Percentiles rank a stretch among this genome's conserved stretches.
phyloP scores from a whole-genome alignment of 2,113 vertebrate species.

The Equus quagga region DNA sequence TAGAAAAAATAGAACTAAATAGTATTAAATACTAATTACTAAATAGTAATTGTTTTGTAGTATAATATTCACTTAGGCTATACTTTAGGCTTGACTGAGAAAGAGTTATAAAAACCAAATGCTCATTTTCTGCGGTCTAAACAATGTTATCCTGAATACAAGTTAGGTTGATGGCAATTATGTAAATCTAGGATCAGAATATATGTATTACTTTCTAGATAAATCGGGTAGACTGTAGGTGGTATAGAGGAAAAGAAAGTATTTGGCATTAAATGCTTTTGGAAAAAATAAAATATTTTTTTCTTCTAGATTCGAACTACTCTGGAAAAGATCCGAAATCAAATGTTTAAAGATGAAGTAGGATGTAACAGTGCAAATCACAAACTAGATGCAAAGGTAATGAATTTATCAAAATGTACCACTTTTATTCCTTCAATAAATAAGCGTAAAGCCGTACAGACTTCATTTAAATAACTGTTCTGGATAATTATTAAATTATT shows the following conservation, averaged over 20 bases:
- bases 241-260: not conserved
- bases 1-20: slow-evolving; percentile 41
- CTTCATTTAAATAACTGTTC: not conserved
- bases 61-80: slow-evolving; percentile 39
- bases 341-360: slow-evolving; percentile 79
- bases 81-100: slow-evolving; percentile 53
- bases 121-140: slow-evolving; percentile 45
- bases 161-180: not conserved
- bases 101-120: slow-evolving; percentile 42
- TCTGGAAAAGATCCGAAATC: slow-evolving; percentile 83
- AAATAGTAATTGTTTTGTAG: not conserved
- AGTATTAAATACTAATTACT: slow-evolving; percentile 53
- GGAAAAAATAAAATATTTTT: not conserved
- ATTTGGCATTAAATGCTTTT: not conserved
- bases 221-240: not conserved
- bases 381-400: slow-evolving; percentile 74
- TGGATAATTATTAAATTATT: not conserved
- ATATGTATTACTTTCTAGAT: not conserved
- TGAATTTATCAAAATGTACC: not conserved
- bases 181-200: slow-evolving; percentile 32
- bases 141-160: slow-evolving; percentile 30
- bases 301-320: slow-evolving; percentile 82
- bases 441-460: not conserved
- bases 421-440: not conserved
- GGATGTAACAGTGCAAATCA: not conserved